phyloP scores from a whole-genome alignment of 1,140 invertebrate genomes.

The Heliconius eleuchia region DNA sequence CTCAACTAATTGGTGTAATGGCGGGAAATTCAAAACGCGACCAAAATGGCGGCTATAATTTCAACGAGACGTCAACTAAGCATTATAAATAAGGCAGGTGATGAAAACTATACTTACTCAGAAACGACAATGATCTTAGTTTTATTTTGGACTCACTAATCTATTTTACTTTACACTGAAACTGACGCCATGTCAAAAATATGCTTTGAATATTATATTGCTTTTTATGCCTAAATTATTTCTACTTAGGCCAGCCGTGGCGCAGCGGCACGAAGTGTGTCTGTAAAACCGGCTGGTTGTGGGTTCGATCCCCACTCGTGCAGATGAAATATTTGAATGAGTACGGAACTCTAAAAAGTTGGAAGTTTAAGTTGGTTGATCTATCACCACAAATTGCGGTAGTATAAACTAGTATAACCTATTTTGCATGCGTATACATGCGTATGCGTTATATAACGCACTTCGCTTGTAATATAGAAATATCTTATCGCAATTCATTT shows the following conservation, averaged over 20 bases:
- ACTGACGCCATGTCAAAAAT: conserved; percentile 15
- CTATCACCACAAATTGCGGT: too few species aligned
- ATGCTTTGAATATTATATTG: conserved; percentile 1
- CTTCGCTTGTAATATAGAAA: too few species aligned
- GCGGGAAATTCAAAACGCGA: conserved; percentile 70
- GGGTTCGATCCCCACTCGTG: too few species aligned
- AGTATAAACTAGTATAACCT: too few species aligned
- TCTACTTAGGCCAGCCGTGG: not conserved
- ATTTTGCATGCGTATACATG: too few species aligned
- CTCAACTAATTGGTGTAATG: conserved; percentile 78
- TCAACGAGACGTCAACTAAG: conserved; percentile 66
- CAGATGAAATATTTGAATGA: too few species aligned
- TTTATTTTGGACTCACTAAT: conserved; percentile 57
- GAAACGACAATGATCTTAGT: conserved; percentile 72
- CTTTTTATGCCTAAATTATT: not conserved
- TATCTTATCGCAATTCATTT: too few species aligned
- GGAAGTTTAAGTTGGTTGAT: too few species aligned
- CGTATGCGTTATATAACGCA: too few species aligned
- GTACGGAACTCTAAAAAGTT: too few species aligned
- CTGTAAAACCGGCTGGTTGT: too few species aligned
- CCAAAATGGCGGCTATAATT: conserved; percentile 70
- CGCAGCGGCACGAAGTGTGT: too few species aligned
- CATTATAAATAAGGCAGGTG: conserved; percentile 75
- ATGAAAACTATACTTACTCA: conserved; percentile 75
- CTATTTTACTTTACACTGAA: conserved; percentile 40